Base-by-base conservation (phyloP, 64 coral and sea anemone genomes). In the Montipora foliosa region DNA sequence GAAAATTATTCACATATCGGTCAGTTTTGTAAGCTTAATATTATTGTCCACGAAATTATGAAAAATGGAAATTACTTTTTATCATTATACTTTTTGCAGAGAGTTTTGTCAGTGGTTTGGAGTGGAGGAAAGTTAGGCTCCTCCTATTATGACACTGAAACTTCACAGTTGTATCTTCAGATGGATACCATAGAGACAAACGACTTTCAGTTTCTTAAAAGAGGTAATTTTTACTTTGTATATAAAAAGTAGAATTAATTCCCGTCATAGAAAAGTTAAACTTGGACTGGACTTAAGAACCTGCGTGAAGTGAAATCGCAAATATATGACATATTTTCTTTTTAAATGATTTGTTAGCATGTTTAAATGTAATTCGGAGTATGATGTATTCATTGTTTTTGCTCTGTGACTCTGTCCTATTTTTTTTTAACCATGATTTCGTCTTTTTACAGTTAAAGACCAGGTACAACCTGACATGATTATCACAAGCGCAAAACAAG, bases 401-500 rank as follows among this genome's bases (percentile, higher is more conserved):
- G 4, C 61, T 64, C 8, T 64, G 8, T 64, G 21, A 19, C 20
- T 80, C 57, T 24, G 47, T 13, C 0, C 3, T 78, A 13, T 12
- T 4, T 5, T n/a, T 48, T 29, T 51, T 62, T 6, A 2, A 19
- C 48, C 29, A 29, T 64, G 14, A 67, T 58, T n/a, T 6, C 6
- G 4, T 62, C 45, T 81, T 67, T 1, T 72, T 71, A 15, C 49
- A 99, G 98, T 99, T 16, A 99, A 92, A 24, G 89, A 94, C 2
- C 92, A 99, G 60, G 90, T 99, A 5, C 90, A 96, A 5, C 92
- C 98, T 2, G 79, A 94, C 55, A 70, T 89, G 17, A 92, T 99
- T 69, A 87, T 99, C 5, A 96, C 98, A 48, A 99, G 98, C 81
- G 94, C 98, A 84, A 96, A 89, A 64, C 98, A 99, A 79, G 98